Percentiles rank a stretch among this genome's conserved stretches.
Evolutionary conservation across 2,797 vertebrate species (phyloP).

Genomic region (Sphenopsis melanotis): DNA sequence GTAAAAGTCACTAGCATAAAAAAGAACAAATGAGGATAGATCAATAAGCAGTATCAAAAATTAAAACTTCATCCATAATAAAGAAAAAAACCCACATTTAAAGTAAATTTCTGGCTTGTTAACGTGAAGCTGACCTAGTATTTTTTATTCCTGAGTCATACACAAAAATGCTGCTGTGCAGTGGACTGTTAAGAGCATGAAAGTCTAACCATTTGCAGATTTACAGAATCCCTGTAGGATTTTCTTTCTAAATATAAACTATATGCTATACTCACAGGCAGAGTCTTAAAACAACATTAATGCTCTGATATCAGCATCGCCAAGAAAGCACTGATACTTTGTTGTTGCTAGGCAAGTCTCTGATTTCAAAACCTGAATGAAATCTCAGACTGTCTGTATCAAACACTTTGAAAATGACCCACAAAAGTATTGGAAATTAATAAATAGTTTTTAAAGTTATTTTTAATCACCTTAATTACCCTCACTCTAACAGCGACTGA

Average conservation of each 20-base stretch:
- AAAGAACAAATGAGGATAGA: background rate
- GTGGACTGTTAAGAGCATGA: constrained; percentile 31
- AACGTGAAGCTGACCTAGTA: constrained; percentile 57
- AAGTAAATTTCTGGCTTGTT: constrained; percentile 57
- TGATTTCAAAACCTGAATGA: constrained; percentile 60
- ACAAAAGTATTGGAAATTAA: constrained; percentile 8
- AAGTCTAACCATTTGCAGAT: constrained; percentile 50
- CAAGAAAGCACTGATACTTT: constrained; percentile 48
- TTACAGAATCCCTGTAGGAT: constrained; percentile 60
- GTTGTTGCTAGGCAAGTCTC: constrained; percentile 44
- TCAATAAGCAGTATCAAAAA: background rate
- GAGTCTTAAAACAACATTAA: constrained; percentile 58
- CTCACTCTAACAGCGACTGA: background rate
- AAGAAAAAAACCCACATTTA: constrained; percentile 46
- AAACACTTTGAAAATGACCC: background rate
- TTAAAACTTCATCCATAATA: constrained; percentile 9
- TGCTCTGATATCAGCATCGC: constrained; percentile 33
- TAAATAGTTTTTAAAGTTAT: background rate
- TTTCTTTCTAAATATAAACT: constrained; percentile 75
- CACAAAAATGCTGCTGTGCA: constrained; percentile 37
- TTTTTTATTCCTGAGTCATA: constrained; percentile 66
- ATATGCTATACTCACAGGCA: constrained; percentile 39
- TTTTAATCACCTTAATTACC: background rate
- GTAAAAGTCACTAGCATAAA: constrained; percentile 17
- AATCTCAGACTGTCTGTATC: constrained; percentile 42